Conservation (phyloP, 2,888 invertebrate species). For the Venusia cambrica region DNA sequence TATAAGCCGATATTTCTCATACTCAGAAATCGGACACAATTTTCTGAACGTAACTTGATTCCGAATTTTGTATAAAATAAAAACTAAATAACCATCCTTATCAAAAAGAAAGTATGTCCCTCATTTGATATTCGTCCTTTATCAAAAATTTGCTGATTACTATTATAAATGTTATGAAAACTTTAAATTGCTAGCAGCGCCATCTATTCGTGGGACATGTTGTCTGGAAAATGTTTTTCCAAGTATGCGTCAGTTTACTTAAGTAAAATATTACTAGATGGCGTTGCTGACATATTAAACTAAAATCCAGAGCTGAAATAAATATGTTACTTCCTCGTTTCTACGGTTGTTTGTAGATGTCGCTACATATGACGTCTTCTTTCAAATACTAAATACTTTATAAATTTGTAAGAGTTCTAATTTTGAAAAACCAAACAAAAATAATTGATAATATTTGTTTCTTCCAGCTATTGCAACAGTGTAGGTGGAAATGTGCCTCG, state of each 20-base stretch:
- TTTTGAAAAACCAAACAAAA: too few species aligned
- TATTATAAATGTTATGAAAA: background rate
- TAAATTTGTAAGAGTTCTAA: too few species aligned
- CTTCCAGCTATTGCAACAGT: too few species aligned
- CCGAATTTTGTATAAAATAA: too few species aligned
- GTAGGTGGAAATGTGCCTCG: too few species aligned
- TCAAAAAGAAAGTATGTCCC: background rate
- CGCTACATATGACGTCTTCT: constrained; percentile 15
- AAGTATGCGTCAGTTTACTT: constrained; percentile 9
- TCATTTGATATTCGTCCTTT: background rate
- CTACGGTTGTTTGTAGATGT: constrained; percentile 2
- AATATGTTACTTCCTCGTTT: constrained; percentile 6
- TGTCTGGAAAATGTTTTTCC: constrained; percentile 22
- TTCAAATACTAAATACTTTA: too few species aligned
- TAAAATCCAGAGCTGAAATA: background rate
- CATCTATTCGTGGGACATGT: constrained; percentile 12
- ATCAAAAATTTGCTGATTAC: background rate
- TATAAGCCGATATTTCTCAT: too few species aligned
- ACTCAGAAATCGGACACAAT: too few species aligned
- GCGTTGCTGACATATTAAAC: constrained; percentile 27
- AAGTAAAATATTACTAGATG: constrained; percentile 43
- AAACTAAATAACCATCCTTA: too few species aligned
- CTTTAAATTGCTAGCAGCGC: constrained; percentile 16
- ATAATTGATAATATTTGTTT: too few species aligned
- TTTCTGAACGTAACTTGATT: too few species aligned